Conservation (phyloP, 2,113 vertebrate species). For the Salvelinus namaycush region DNA sequence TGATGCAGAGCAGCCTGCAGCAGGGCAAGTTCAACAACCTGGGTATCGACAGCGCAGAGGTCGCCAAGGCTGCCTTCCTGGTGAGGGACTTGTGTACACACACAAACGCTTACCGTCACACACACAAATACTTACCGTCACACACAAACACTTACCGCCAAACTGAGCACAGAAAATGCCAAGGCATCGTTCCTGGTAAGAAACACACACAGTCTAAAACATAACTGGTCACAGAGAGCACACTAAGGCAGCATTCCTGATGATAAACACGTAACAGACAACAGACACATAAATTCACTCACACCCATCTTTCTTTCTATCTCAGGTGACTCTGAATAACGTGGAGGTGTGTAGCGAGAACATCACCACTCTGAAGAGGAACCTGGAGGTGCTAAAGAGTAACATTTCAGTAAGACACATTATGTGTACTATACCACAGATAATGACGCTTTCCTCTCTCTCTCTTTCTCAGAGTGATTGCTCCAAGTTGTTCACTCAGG, state of each 20-base stretch:
- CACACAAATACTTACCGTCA: background rate
- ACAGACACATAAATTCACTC: background rate
- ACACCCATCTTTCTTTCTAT: background rate
- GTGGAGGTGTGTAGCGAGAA: slow-evolving; percentile 96
- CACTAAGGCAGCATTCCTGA: background rate
- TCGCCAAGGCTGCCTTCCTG: slow-evolving; percentile 95
- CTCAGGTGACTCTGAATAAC: slow-evolving; percentile 93
- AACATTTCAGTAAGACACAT: background rate
- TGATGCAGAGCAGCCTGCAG: slow-evolving; percentile 98
- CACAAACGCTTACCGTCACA: background rate
- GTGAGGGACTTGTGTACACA: slow-evolving; percentile 65
- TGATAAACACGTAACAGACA: background rate
- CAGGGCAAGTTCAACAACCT: slow-evolving; percentile 96
- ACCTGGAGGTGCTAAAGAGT: slow-evolving; percentile 82
- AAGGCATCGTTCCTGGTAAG: background rate
- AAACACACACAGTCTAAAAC: background rate
- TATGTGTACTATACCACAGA: background rate
- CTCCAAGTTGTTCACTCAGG: slow-evolving; percentile 88
- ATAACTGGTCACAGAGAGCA: background rate
- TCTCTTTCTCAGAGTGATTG: slow-evolving; percentile 83
- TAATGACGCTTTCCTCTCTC: background rate
- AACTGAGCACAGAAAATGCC: background rate
- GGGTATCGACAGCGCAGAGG: slow-evolving; percentile 91
- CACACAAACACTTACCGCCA: background rate
- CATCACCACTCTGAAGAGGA: slow-evolving; percentile 95